Evolutionary conservation across 2,888 invertebrate genomes (phyloP).

Genomic region (Drosophila setosimentum): DNA sequence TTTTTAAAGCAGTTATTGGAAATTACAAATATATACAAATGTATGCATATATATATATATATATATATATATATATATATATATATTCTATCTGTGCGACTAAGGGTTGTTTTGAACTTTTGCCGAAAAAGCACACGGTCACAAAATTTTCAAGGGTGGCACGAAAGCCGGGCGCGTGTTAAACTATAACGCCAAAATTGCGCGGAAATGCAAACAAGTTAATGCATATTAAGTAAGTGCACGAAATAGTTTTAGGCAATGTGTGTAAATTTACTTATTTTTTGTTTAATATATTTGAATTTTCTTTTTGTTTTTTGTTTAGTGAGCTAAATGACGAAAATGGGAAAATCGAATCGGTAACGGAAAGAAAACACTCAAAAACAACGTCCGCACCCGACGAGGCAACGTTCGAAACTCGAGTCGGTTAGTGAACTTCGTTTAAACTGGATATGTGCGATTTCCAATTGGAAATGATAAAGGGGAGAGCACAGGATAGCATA

Average conservation of each 20-base stretch:
- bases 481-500: constrained; percentile 45
- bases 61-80: constrained; percentile 16
- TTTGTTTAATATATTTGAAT: neutral
- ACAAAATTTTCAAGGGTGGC: constrained; percentile 62
- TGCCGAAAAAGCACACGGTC: constrained; percentile 53
- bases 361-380: constrained; percentile 18
- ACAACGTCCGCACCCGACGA: constrained; percentile 70
- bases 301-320: neutral
- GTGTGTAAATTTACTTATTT: no score
- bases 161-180: constrained; percentile 47
- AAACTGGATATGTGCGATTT: constrained; percentile 48
- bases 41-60: constrained; percentile 16
- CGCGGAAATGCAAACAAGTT: neutral
- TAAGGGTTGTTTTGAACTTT: constrained; percentile 57
- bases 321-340: neutral
- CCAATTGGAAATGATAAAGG: constrained; percentile 70
- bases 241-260: neutral
- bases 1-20: constrained; percentile 51
- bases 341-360: constrained; percentile 3
- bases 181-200: neutral
- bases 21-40: constrained; percentile 31
- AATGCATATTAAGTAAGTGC: neutral
- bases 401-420: constrained; percentile 76
- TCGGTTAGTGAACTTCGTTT: constrained; percentile 80
- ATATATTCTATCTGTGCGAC: constrained; percentile 12